Conservation (phyloP, 2,113 vertebrate species). For the Bufo bufo region DNA sequence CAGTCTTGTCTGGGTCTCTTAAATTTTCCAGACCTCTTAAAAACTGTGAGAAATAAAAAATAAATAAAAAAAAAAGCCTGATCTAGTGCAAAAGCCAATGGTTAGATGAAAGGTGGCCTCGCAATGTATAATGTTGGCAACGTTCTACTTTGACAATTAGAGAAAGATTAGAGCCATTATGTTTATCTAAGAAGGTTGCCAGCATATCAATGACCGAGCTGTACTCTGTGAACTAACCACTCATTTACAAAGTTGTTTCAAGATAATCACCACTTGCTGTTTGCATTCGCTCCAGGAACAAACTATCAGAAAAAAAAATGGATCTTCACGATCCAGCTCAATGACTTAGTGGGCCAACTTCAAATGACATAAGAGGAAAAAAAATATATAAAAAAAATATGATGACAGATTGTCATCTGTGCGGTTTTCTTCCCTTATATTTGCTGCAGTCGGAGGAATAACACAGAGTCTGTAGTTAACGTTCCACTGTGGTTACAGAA, state of each 20-base stretch:
- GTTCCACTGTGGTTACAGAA: slow-evolving; percentile 35
- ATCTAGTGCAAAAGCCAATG: not conserved
- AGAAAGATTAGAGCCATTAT: slow-evolving; percentile 55
- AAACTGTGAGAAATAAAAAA: slow-evolving; percentile 4
- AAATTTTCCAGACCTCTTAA: slow-evolving; percentile 52
- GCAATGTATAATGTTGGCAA: slow-evolving; percentile 40
- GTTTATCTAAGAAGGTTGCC: slow-evolving; percentile 63
- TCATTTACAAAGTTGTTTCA: slow-evolving; percentile 59
- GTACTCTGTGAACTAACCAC: slow-evolving; percentile 61
- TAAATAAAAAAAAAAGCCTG: not conserved
- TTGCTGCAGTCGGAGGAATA: not conserved
- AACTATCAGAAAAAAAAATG: not conserved
- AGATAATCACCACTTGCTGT: slow-evolving; percentile 59
- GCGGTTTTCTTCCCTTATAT: slow-evolving; percentile 3
- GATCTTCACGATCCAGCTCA: not conserved
- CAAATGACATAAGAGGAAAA: not conserved
- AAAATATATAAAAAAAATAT: not conserved
- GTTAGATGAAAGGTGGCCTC: not conserved
- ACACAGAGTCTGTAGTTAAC: slow-evolving; percentile 20
- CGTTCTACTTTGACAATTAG: slow-evolving; percentile 61
- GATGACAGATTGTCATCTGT: slow-evolving; percentile 42
- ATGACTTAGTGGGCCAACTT: slow-evolving; percentile 14
- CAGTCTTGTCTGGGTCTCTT: slow-evolving; percentile 62
- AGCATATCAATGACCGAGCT: slow-evolving; percentile 60
- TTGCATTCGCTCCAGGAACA: not conserved